Percentiles rank a stretch among this genome's conserved stretches.
Conservation (phyloP, 2,113 vertebrate genomes). For the Salminus brasiliensis region DNA sequence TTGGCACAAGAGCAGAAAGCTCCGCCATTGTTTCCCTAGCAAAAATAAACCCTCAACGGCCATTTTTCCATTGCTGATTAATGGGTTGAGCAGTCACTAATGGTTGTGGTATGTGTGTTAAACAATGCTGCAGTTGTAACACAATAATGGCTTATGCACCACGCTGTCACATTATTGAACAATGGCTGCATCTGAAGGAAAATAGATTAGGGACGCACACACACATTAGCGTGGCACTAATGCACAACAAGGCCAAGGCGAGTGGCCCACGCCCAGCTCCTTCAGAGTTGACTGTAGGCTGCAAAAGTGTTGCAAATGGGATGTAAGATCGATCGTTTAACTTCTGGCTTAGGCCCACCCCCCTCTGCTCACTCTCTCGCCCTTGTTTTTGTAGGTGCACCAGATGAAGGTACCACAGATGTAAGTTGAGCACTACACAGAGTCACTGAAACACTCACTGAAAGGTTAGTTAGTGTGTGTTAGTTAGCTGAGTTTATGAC, state of each 20-base stretch:
- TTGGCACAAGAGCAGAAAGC: conserved; percentile 41
- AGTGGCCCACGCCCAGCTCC: conserved; percentile 24
- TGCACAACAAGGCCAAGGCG: conserved; percentile 32
- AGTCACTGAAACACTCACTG: neutral
- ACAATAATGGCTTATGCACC: conserved; percentile 24
- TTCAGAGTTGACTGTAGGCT: conserved; percentile 18
- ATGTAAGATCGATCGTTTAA: neutral
- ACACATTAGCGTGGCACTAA: conserved; percentile 19
- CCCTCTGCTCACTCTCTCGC: conserved; percentile 5
- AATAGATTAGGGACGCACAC: conserved; percentile 26
- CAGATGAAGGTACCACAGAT: conserved; percentile 52
- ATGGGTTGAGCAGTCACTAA: conserved; percentile 30
- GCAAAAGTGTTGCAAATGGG: conserved; percentile 24
- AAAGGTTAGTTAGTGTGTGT: neutral
- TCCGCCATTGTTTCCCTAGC: conserved; percentile 63
- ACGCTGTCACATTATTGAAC: conserved; percentile 4
- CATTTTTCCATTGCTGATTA: conserved; percentile 57
- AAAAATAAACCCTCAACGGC: conserved; percentile 44
- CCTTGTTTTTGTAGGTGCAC: conserved; percentile 67
- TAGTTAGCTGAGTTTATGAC: no score
- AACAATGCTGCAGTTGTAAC: conserved; percentile 46
- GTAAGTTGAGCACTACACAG: conserved; percentile 63
- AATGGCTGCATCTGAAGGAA: conserved; percentile 36
- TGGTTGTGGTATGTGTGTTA: conserved; percentile 37
- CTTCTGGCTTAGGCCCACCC: neutral